Evolutionary conservation across 2,797 vertebrate species (phyloP).

Genomic region (Pelochelys cantorii): DNA sequence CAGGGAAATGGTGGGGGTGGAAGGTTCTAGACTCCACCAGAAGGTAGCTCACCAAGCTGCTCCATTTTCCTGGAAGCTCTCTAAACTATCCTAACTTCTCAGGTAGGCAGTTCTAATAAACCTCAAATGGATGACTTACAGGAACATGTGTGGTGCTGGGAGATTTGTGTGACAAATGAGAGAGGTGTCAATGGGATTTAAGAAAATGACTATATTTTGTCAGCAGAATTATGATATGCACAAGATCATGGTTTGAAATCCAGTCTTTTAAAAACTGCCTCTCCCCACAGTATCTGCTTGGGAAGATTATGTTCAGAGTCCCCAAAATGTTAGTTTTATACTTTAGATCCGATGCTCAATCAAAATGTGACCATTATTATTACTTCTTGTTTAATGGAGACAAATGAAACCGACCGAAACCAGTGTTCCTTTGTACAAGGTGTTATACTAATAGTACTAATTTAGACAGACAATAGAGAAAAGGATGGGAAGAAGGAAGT

Average conservation of each 20-base stretch:
- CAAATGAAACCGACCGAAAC: not conserved
- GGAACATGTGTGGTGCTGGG: not conserved
- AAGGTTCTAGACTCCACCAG: not conserved
- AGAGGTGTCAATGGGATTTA: not conserved
- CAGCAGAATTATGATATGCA: not conserved
- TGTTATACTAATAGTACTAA: not conserved
- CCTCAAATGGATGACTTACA: not conserved
- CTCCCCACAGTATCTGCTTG: not conserved
- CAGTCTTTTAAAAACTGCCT: not conserved
- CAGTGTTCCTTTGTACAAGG: not conserved
- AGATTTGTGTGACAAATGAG: not conserved
- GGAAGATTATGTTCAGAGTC: not conserved
- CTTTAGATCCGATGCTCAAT: not conserved
- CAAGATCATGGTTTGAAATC: not conserved
- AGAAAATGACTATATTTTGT: not conserved
- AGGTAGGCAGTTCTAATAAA: not conserved
- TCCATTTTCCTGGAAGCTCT: not conserved
- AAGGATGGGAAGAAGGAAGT: not conserved
- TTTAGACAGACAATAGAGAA: not conserved
- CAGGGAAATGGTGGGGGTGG: not conserved
- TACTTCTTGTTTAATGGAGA: not conserved
- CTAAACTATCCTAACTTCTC: too few relatives aligned
- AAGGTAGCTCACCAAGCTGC: not conserved
- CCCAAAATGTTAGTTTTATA: not conserved
- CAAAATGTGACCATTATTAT: not conserved